These are phyloP conservation scores for Somateria mollissima DNA, from an alignment of 2,797 vertebrate species.

Conservation along the genomic window DNA sequence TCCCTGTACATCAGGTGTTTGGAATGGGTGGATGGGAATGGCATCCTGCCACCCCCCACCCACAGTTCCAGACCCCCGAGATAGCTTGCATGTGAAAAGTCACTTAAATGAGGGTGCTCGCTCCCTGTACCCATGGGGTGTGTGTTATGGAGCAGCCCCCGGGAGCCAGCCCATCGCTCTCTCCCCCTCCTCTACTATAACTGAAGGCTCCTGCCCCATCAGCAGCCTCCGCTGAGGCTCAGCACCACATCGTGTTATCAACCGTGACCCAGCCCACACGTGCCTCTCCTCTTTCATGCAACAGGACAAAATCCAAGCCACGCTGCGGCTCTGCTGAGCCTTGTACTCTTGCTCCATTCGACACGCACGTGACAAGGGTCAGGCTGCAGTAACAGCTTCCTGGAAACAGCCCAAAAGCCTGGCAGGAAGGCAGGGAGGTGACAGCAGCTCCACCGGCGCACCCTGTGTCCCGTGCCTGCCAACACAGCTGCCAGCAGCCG, in stretches of 20 bases:
- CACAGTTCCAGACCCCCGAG: not conserved
- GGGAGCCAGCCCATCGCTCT: not conserved
- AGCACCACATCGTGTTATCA: fast-evolving
- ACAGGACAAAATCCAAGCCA: not conserved
- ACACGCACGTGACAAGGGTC: fast-evolving
- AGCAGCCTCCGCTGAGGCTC: not conserved
- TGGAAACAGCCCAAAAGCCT: fast-evolving
- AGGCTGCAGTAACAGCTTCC: not conserved
- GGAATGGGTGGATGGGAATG: no score
- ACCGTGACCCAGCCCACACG: fast-evolving
- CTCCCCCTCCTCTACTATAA: not conserved
- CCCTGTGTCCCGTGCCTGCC: fast-evolving
- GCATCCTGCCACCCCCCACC: not conserved
- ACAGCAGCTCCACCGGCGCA: no score
- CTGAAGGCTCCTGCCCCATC: not conserved
- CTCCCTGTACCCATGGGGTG: not conserved
- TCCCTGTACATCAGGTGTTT: not conserved
- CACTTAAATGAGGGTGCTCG: not conserved
- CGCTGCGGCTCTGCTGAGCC: fast-evolving
- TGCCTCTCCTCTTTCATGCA: fast-evolving
- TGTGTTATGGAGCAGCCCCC: not conserved
- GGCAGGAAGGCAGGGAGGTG: not conserved
- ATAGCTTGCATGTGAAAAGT: not conserved
- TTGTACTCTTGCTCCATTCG: not conserved
- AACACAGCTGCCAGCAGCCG: fast-evolving